Conservation (phyloP, 1,140 invertebrate genomes). For the Parapsyche elsis region DNA sequence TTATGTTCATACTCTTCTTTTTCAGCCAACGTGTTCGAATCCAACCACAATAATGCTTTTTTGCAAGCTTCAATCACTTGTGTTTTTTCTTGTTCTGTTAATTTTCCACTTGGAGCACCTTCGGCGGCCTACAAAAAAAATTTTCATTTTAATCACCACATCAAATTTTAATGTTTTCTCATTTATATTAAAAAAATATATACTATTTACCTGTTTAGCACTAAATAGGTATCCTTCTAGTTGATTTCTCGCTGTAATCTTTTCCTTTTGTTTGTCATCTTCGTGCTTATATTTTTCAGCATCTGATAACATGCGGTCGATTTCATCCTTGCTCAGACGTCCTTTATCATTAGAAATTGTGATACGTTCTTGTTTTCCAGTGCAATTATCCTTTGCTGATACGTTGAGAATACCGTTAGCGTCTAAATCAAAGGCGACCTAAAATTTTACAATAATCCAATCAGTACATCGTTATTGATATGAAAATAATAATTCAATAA, state of each 20-base stretch:
- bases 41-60: slow-evolving; percentile 71
- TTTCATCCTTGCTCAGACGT: slow-evolving; percentile 88
- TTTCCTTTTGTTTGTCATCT: slow-evolving; percentile 74
- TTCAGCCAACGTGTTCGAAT: slow-evolving; percentile 74
- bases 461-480: slow-evolving; percentile 54
- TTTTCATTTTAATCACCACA: neutral
- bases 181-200: neutral
- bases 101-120: slow-evolving; percentile 72
- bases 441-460: slow-evolving; percentile 68
- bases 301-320: slow-evolving; percentile 90
- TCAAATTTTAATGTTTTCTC: neutral
- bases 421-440: slow-evolving; percentile 82
- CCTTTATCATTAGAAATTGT: slow-evolving; percentile 95
- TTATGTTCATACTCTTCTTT: slow-evolving; percentile 82
- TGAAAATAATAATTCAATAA: neutral
- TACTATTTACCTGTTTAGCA: slow-evolving; percentile 74
- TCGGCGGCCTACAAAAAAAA: slow-evolving; percentile 68
- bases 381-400: slow-evolving; percentile 81
- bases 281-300: slow-evolving; percentile 78
- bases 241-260: slow-evolving; percentile 79
- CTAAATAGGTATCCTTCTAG: slow-evolving; percentile 87
- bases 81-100: slow-evolving; percentile 72
- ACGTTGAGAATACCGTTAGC: slow-evolving; percentile 86
- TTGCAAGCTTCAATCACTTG: slow-evolving; percentile 70
- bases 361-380: slow-evolving; percentile 80